Evolutionary conservation across 1,140 invertebrate genomes (phyloP), one percentile per base, ranked within the genome.

Genomic region (Camponotus vicinus): DNA sequence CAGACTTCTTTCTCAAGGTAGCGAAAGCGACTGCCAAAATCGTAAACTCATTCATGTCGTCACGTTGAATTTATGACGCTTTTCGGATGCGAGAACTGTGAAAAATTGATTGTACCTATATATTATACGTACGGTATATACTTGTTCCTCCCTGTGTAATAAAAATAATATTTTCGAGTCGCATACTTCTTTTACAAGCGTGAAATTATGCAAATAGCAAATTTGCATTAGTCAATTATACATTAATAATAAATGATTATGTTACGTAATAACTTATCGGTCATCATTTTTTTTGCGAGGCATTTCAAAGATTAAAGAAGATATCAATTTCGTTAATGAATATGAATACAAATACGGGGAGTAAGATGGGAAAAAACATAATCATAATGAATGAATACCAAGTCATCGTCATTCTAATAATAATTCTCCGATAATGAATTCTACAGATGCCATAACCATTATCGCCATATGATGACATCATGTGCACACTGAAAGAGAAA

Each of bases 391-490:
- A 59, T 21, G 27, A 69, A 71, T 71, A 82, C 11, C 13, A 9
- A 40, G 27, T 34, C 42, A 59, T 61, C 13, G 3, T 80, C 21
- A 2, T n/a, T 59, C 52, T 55, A 13, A 13, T 32, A 27, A 52
- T 52, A 52, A 55, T 71, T 71, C 21, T 71, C 45, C 27, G 55
- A 32, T n/a, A 37, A 63, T 61, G 40, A 83, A 32, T 73, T 34
- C 40, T 61, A 75, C 79, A 73, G 40, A 63, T 83, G 79, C 27
- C 32, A n/a, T 75, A 18, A 61, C 69, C 55, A 83, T 83, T 83
- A 63, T 45, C 40, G 69, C 79, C 79, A 83, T 83, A 82, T 83
- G 89, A 93, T 94, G 94, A 93, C 92, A 93, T 93, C 92, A 93
- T 86, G 80, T 49, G 80, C 86, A 80, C 69, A 45, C 52, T 32